Base-by-base conservation (phyloP, 2,888 invertebrate species). In the Andrena chrysosceles region DNA sequence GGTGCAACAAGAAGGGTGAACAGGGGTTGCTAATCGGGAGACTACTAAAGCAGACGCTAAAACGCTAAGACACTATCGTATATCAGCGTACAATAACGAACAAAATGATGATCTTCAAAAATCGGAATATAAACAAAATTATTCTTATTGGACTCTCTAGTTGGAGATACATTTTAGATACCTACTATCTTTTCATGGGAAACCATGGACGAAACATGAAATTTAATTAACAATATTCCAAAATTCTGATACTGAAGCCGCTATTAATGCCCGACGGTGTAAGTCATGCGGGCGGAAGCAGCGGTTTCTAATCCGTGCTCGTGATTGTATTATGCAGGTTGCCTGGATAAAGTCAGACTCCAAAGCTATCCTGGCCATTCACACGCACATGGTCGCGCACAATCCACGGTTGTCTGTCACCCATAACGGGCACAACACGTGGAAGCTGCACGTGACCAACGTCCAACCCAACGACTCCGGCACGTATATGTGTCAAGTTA, bases 401-500 rank as follows among this genome's bases (percentile, higher is more conserved):
- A 98, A 98, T 94, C 96, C 97, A 80, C 96, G 98, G 69, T 96
- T 98, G 90, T 96, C 97, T 74, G 98, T 98, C 91, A 97, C 98
- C 83, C 98, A 98, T 95, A 98, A 98, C 94, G 98, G 98, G 90
- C 98, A 98, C 95, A 97, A 98, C 94, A 98, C 98, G 90, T 98
- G 98, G 98, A 98, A 97, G 94, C 95, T 98, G 91, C 97, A 97
- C 95, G 97, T 98, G 94, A 96, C 96, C 92, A 97, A 98, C 93
- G 98, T 98, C 84, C 98, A 98, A 94, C 96, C 97, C 92, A 97
- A 97, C 94, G 98, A 98, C 95, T 97, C 97, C 42, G 98, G 98
- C 90, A 97, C 97, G 70, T 98, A 98, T 95, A 98, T 98, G 98
- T 98, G 98, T 94, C 98, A 98, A 95, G 97, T 98, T 91, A 98